Conservation (phyloP, 2,888 invertebrate genomes). For the Rhabditoides inermis region DNA sequence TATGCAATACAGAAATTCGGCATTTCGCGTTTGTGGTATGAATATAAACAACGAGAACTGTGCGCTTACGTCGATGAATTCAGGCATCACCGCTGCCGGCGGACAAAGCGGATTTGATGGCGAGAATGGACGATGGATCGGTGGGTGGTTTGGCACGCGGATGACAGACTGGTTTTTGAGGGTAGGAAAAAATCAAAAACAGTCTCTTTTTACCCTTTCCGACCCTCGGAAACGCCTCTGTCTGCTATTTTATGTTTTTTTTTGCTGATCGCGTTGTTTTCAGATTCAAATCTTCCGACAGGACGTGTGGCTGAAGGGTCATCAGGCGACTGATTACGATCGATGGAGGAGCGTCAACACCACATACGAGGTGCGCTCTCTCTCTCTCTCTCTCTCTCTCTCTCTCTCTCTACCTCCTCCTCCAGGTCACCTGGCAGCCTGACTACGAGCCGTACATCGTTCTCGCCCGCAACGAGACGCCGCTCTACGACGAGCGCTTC, state of each 20-base stretch:
- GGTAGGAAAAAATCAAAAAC: neutral
- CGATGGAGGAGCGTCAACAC: constrained; percentile 70
- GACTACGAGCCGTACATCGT: constrained; percentile 86
- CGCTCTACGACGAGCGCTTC: constrained; percentile 75
- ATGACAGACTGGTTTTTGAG: too few relatives aligned
- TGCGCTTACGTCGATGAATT: too few relatives aligned
- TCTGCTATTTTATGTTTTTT: constrained; percentile 66
- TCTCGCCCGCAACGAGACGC: constrained; percentile 62
- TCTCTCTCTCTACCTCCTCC: too few relatives aligned
- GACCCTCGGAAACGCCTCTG: constrained; percentile 47
- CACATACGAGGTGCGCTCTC: constrained; percentile 65
- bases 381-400: too few relatives aligned
- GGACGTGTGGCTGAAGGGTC: constrained; percentile 65
- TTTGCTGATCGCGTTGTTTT: constrained; percentile 59
- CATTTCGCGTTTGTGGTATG: too few relatives aligned
- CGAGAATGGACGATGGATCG: constrained; percentile 67
- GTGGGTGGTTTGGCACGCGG: too few relatives aligned
- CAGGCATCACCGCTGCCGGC: too few relatives aligned
- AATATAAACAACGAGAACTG: too few relatives aligned
- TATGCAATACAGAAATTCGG: too few relatives aligned
- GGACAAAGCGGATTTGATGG: constrained; percentile 70
- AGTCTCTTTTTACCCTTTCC: neutral
- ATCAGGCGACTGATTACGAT: constrained; percentile 75
- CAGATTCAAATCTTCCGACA: neutral
- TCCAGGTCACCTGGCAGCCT: constrained; percentile 75